Percentiles rank a stretch among this genome's conserved stretches.
Evolutionary conservation across 2,888 invertebrate species (phyloP).

Genomic region (Abscondita cerata): DNA sequence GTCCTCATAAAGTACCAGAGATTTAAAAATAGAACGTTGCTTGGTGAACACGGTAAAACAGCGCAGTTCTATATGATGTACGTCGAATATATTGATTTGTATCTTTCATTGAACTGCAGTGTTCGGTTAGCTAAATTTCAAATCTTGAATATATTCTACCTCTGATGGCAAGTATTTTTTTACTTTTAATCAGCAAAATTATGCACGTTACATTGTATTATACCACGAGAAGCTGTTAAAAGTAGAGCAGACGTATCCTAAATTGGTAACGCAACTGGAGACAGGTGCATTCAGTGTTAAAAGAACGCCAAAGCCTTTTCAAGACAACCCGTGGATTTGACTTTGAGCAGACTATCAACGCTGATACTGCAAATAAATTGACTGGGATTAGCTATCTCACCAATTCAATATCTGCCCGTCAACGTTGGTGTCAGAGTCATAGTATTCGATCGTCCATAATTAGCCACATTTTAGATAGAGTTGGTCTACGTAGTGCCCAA

Average conservation of each 20-base stretch:
- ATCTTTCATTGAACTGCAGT: neutral
- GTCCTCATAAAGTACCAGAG: no score
- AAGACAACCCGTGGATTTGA: no score
- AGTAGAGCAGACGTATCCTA: constrained; percentile 32
- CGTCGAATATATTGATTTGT: neutral
- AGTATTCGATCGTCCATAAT: constrained; percentile 39
- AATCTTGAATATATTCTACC: constrained; percentile 13
- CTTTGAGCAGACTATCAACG: constrained; percentile 45
- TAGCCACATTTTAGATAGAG: neutral
- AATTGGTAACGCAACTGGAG: constrained; percentile 30
- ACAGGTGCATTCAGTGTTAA: constrained; percentile 41
- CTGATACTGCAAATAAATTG: constrained; percentile 41
- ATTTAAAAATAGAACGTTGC: neutral
- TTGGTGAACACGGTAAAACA: neutral
- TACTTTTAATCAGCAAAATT: constrained; percentile 36
- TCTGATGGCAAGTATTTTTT: constrained; percentile 32
- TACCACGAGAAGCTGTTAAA: constrained; percentile 33
- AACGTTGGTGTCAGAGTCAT: constrained; percentile 43
- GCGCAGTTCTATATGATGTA: constrained; percentile 8
- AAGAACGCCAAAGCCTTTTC: constrained; percentile 41
- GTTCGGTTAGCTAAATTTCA: constrained; percentile 20
- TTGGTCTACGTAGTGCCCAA: no score
- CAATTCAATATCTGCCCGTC: constrained; percentile 41
- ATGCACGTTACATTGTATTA: constrained; percentile 30
- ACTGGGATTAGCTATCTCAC: constrained; percentile 36